Conservation (phyloP, 1,140 invertebrate genomes). For the Eubasilissa regina region DNA sequence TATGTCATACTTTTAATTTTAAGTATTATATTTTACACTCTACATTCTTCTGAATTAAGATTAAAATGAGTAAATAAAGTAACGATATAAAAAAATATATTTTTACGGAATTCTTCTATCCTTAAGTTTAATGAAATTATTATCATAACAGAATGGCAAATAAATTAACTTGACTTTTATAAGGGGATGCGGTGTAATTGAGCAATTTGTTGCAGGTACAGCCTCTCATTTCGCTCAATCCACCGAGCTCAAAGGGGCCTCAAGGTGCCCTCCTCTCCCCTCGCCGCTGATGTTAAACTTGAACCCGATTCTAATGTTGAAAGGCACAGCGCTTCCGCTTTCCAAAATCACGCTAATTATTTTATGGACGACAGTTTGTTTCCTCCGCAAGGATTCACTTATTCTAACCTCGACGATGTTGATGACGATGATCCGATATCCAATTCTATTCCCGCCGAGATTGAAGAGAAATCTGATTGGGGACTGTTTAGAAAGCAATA, state of each 20-base stretch:
- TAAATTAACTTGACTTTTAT: background rate
- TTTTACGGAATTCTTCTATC: too few relatives aligned
- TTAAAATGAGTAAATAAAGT: too few relatives aligned
- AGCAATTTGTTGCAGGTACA: constrained; percentile 47
- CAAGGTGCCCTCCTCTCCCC: constrained; percentile 27
- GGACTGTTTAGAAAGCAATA: constrained; percentile 10
- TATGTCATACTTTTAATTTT: too few relatives aligned
- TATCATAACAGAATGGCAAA: too few relatives aligned
- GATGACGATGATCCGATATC: constrained; percentile 1
- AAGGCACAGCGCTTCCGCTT: constrained; percentile 10
- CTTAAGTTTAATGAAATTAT: too few relatives aligned
- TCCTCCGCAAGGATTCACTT: background rate
- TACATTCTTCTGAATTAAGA: too few relatives aligned
- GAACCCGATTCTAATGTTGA: constrained; percentile 14
- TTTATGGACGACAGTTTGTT: constrained; percentile 27
- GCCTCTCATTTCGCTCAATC: constrained; percentile 43
- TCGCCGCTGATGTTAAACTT: constrained; percentile 39
- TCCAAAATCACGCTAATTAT: constrained; percentile 24
- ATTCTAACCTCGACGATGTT: background rate
- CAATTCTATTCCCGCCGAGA: constrained; percentile 8
- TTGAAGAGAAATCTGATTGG: constrained; percentile 8
- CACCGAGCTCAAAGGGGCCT: constrained; percentile 23
- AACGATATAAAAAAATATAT: too few relatives aligned
- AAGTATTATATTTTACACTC: too few relatives aligned
- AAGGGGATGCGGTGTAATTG: constrained; percentile 39